Conservation (phyloP, 2,888 invertebrate species). For the Spilarctia lutea region DNA sequence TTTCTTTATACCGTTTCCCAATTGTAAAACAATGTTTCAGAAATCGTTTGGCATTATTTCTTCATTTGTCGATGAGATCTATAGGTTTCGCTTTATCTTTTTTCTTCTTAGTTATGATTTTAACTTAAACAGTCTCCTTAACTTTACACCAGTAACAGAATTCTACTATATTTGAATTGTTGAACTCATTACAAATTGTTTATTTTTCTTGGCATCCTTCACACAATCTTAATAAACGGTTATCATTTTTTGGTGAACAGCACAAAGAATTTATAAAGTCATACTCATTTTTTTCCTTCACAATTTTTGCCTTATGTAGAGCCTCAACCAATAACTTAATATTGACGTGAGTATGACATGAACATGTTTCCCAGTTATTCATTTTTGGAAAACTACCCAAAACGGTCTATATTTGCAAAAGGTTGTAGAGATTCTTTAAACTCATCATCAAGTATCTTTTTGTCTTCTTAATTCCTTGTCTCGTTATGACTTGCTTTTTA, state of each 20-base stretch:
- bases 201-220: not conserved
- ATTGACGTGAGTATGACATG: conserved; percentile 16
- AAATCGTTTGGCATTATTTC: not conserved
- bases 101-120: not conserved
- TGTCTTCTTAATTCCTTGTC: not conserved
- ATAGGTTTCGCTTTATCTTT: not conserved
- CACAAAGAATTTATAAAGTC: too few species aligned
- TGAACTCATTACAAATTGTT: not conserved
- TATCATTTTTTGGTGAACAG: too few species aligned
- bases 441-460: too few species aligned
- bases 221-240: too few species aligned
- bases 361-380: conserved; percentile 12
- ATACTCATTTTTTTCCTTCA: too few species aligned
- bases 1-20: too few species aligned
- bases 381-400: not conserved
- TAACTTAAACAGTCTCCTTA: not conserved
- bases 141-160: not conserved
- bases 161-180: not conserved
- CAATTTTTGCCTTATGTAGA: too few species aligned
- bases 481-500: not conserved
- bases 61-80: not conserved
- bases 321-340: too few species aligned
- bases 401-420: conserved; percentile 11
- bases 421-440: too few species aligned
- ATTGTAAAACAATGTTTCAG: too few species aligned